Evolutionary conservation across 2,797 vertebrate genomes (phyloP), one percentile per base, ranked within the genome.

Genomic region (Spinus olivaceus): DNA sequence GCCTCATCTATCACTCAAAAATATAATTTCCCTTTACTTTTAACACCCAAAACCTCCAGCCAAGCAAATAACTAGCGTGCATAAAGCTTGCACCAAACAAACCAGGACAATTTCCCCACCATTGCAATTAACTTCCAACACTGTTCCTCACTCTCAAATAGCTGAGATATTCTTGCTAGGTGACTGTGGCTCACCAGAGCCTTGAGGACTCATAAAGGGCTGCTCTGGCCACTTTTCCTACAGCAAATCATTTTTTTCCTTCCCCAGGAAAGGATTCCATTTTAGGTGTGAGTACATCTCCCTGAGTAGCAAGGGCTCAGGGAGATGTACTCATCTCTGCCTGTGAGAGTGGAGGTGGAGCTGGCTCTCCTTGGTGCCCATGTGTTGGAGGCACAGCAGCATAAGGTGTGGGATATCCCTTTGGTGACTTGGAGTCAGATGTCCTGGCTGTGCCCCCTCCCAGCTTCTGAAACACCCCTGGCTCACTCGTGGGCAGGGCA

Each of bases 1-100:
- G 56, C 54, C 15, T 91, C 46, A 69, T 61, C 67, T 74, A 20
- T 94, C 35, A 49, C 44, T 83, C 21, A 88, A 77, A 92, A 88
- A 39, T 64, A 53, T 46, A 0, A 1, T 65, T 92, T 53, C 33
- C 60, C 46, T 92, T 57, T 84, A 63, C 51, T 72, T 94, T 79
- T 76, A 73, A 72, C 1, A 4, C 24, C 12, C 57, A 2, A 81
- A 94, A 22, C 50, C 15, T 70, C 18, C 23, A 70, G 25, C 15
- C 18, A 39, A 88, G 46, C 14, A 77, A 70, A 85, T 24, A 56
- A 14, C 66, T 77, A 56, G 6, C 1, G 4, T 32, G n/a, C 2
- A 4, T 46, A 61, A 84, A 81, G 17, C 42, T 57, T 66, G 13
- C 14, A 59, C 56, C 73, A 70, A 69, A 47, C 22, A 80, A 81